Conservation (phyloP, 2,888 invertebrate species). For the Eupithecia exiguata region DNA sequence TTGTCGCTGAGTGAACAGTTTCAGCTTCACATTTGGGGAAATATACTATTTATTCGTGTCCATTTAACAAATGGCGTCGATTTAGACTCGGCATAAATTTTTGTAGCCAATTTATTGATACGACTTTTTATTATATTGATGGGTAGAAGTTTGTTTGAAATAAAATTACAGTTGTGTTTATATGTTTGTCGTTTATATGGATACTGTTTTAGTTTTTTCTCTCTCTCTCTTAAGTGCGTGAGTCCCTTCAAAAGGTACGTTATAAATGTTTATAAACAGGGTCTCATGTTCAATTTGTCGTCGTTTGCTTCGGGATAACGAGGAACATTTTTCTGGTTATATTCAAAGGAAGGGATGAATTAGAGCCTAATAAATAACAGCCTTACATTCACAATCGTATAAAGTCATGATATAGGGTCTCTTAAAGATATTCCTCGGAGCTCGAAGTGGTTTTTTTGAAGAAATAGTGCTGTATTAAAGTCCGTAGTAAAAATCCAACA, state of each 20-base stretch:
- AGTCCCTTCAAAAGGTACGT: neutral
- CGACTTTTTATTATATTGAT: conserved; percentile 23
- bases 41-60: conserved; percentile 11
- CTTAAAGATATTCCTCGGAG: neutral
- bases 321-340: conserved; percentile 41
- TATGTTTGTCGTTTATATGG: neutral
- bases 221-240: neutral
- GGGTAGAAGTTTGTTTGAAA: conserved; percentile 16
- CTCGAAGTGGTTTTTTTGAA: neutral
- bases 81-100: conserved; percentile 23
- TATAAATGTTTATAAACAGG: conserved; percentile 29
- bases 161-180: neutral
- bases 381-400: conserved; percentile 8
- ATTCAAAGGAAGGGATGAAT: conserved; percentile 37
- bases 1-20: conserved; percentile 18
- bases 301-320: conserved; percentile 36
- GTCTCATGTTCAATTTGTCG: conserved; percentile 35
- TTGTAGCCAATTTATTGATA: conserved; percentile 18
- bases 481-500: neutral
- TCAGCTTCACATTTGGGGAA: conserved; percentile 7
- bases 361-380: conserved; percentile 30
- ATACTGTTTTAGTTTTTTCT: neutral
- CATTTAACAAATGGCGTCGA: conserved; percentile 28
- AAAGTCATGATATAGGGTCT: neutral
- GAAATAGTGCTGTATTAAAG: neutral